A percentile compares a stretch with the other conserved stretches of the same genome.
Evolutionary conservation across 2,888 invertebrate species (phyloP).

Genomic region (Odontocolon sp.): DNA sequence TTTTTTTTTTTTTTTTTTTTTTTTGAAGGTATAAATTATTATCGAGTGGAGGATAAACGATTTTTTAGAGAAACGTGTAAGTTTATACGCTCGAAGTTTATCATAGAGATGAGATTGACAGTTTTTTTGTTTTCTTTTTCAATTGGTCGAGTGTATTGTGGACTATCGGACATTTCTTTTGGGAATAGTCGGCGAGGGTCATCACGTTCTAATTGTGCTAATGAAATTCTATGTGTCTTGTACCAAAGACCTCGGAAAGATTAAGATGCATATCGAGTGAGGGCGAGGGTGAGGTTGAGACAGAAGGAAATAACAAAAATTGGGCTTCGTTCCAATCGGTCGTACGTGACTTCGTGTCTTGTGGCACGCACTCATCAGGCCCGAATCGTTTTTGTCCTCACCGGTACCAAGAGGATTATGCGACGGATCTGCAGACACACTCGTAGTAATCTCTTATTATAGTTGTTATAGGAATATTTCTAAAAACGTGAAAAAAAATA

Average conservation of each 20-base stretch:
- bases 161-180: background rate
- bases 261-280: background rate
- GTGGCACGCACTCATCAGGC: background rate
- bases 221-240: background rate
- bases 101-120: too few relatives aligned
- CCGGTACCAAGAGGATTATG: background rate
- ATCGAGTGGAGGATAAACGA: too few relatives aligned
- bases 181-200: background rate
- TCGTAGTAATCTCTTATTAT: background rate
- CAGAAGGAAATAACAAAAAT: background rate
- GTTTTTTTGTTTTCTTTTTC: too few relatives aligned
- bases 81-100: too few relatives aligned
- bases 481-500: too few relatives aligned
- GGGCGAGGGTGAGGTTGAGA: background rate
- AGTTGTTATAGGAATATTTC: too few relatives aligned
- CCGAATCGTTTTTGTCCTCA: background rate
- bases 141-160: too few relatives aligned
- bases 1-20: too few relatives aligned
- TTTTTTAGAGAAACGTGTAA: too few relatives aligned
- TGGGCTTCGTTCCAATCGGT: slow-evolving; percentile 34
- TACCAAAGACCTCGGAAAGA: background rate
- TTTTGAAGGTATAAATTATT: too few relatives aligned
- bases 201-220: slow-evolving; percentile 23
- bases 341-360: slow-evolving; percentile 29
- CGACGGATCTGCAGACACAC: slow-evolving; percentile 5